Evolutionary conservation across 2,888 invertebrate genomes (phyloP), one percentile per base, ranked within the genome.

Genomic region (Ernsta delagoae): DNA sequence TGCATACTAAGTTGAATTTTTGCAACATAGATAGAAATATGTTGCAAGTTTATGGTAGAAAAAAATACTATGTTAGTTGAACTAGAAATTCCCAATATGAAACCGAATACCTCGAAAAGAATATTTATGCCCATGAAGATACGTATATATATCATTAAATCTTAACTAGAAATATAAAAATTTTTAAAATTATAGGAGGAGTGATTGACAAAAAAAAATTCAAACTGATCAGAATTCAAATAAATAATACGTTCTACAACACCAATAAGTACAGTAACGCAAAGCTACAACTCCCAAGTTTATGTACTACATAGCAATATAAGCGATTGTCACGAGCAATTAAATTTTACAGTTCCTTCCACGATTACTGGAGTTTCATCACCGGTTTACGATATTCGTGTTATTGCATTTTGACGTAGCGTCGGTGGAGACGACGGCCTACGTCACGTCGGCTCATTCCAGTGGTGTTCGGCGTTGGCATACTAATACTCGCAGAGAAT

Each of bases 361-460:
- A 67, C 61, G 67, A 70, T 74, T 72, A 72, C 74, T 67, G 61
- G 61, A 67, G 61, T 67, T 75, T 70, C 72, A 73, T 74, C 70
- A 71, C 70, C 74, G 72, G 73, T 81, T 84, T 83, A 83, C 79
- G 79, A 83, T 83, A 85, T 85, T 82, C 80, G 76, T 84, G 82
- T 80, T 87, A 86, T 85, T 89, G 85, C 87, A 87, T 84, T 88
- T 87, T 86, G 88, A 87, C 83, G 85, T 84, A 81, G 84, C 81
- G 79, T 77, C 81, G 78, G 76, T 76, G 80, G 80, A 79, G 81
- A 79, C 80, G 78, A 75, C 79, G 77, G 79, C 71, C 76, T 77
- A 81, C 85, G 83, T 89, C 89, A 90, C 90, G 88, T 89, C 88
- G 84, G 81, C 85, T 90, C 90, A 92, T 92, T 91, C 90, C 92